Percentiles rank a stretch among this genome's conserved stretches.
These are phyloP conservation scores for Marisa cornuarietis DNA, from an alignment of 1,140 invertebrate genomes.

Conservation along the genomic window DNA sequence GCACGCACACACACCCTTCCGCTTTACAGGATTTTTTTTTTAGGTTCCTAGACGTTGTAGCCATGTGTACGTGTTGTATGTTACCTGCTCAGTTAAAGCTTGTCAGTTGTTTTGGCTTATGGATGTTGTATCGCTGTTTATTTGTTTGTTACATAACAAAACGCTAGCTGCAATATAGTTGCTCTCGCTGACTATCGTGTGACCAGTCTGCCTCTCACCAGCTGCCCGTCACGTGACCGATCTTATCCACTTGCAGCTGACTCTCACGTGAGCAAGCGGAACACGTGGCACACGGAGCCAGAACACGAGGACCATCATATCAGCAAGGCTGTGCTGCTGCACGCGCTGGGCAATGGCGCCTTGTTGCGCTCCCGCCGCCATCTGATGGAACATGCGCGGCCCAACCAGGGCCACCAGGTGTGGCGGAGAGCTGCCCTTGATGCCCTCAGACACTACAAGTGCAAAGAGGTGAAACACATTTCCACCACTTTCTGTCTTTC, in stretches of 20 bases:
- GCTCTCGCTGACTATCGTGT: no score
- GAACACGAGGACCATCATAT: conserved; percentile 2
- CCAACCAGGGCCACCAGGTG: conserved; percentile 27
- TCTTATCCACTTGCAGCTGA: neutral
- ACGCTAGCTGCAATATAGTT: no score
- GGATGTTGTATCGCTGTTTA: no score
- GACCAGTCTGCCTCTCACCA: no score
- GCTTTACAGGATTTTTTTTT: conserved; percentile 27
- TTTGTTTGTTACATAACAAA: no score
- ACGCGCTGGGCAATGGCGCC: conserved; percentile 39
- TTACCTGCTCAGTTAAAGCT: no score
- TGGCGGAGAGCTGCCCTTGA: conserved; percentile 33
- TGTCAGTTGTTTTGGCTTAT: no score
- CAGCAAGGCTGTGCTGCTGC: conserved; percentile 34
- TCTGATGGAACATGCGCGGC: conserved; percentile 31
- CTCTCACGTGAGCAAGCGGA: conserved; percentile 8
- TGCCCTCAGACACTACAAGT: conserved; percentile 36
- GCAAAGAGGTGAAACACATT: conserved; percentile 29
- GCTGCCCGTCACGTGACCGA: no score
- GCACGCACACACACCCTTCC: neutral
- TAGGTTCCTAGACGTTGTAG: no score
- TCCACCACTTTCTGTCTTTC: neutral
- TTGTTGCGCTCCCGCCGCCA: conserved; percentile 24
- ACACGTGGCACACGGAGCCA: conserved; percentile 14
- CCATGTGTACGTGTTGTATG: no score